These are phyloP conservation scores for Willowsia nigromaculata DNA, from an alignment of 2,888 invertebrate species.

Conservation along the genomic window DNA sequence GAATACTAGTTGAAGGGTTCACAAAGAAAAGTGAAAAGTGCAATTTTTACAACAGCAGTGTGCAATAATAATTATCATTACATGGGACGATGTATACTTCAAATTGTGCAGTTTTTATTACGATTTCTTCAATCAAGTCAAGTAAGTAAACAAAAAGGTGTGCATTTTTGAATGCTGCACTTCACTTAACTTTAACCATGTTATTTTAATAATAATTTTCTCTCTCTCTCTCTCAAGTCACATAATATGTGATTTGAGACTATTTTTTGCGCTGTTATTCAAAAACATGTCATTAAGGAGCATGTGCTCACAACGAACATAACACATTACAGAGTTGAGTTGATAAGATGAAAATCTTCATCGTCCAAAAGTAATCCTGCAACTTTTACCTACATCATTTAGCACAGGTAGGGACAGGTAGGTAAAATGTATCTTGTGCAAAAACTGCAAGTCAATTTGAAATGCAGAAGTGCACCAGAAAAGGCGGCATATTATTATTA, in stretches of 20 bases:
- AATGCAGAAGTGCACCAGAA: too few relatives aligned
- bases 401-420: too few relatives aligned
- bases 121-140: not conserved
- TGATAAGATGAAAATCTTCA: too few relatives aligned
- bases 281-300: constrained; percentile 16
- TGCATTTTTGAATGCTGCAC: too few relatives aligned
- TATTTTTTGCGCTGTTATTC: not conserved
- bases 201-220: not conserved
- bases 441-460: too few relatives aligned
- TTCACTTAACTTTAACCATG: not conserved
- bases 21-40: constrained; percentile 1
- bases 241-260: too few relatives aligned
- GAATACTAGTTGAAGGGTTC: not conserved
- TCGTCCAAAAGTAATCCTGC: constrained; percentile 16
- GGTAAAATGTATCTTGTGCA: too few relatives aligned
- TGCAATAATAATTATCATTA: not conserved
- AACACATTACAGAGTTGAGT: not conserved
- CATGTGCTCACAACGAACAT: not conserved
- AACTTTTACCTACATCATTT: constrained; percentile 2
- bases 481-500: too few relatives aligned
- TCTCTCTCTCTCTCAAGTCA: not conserved
- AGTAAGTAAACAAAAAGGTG: not conserved
- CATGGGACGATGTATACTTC: not conserved
- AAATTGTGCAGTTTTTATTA: not conserved
- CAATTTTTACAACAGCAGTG: not conserved